Evolutionary conservation across 2,888 invertebrate genomes (phyloP), one percentile per base, ranked within the genome.

Genomic region (Gari tellinella): DNA sequence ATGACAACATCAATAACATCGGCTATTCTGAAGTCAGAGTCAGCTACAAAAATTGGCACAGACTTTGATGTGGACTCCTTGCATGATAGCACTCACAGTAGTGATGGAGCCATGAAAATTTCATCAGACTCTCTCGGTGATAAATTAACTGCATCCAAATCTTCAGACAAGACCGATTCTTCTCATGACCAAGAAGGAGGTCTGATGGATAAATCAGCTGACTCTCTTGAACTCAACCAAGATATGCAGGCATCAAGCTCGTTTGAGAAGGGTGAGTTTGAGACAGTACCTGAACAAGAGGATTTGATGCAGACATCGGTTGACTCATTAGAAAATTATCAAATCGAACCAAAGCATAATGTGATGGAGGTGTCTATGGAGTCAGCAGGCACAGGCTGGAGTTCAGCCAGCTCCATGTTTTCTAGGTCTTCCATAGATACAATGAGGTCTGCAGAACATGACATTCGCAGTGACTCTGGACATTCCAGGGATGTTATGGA

Each of bases 401-500:
- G 88, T 78, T 81, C 86, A 66, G 86, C 84, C 2, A 88, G 88
- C 64, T 89, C 89, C n/a, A 83, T 82, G 67, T 85, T 87, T 65
- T 85, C 85, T 3, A 79, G 83, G 48, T 84, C 85, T 19, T 86
- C 86, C 21, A 82, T 83, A n/a, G 87, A 86, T 41, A 88, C 88
- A 1, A 82, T 86, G 80, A 80, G 81, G 53, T 87, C 86, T 26
- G 84, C 83, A n/a, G 88, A 78, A 25, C 65, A 82, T 19, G 87
- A 87, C 38, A 64, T 65, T 1, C 83, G 79, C 17, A 87, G 82
- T 58, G 87, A 88, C 57, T 86, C 87, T 4, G 80, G 81, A 8
- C 83, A 84, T 52, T 82, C 84, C 1, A 61, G 53, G 25, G 88
- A 88, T 65, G 78, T 89, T 21, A 90, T 91, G 90, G 88, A 89